Conservation (phyloP, 2,888 invertebrate genomes). For the Endomychus coccineus region DNA sequence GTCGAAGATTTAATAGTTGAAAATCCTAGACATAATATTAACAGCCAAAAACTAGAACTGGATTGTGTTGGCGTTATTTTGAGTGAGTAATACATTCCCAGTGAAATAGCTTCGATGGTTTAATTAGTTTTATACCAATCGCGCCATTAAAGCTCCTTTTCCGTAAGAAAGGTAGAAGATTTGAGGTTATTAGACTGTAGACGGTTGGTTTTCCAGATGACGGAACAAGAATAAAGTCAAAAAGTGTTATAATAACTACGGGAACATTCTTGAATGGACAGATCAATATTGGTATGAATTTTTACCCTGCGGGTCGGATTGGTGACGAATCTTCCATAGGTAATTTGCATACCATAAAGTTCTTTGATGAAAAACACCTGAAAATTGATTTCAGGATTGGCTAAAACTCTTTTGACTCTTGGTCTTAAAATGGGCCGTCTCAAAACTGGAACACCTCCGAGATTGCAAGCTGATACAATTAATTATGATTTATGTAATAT, state of each 20-base stretch:
- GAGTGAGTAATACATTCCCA: no score
- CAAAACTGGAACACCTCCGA: conserved; percentile 83
- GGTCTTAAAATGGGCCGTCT: conserved; percentile 70
- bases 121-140: neutral
- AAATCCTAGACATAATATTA: conserved; percentile 29
- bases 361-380: neutral
- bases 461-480: conserved; percentile 61
- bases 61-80: conserved; percentile 49
- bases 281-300: conserved; percentile 73
- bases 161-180: no score
- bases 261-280: conserved; percentile 82
- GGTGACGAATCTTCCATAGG: conserved; percentile 68
- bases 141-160: no score
- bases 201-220: conserved; percentile 43
- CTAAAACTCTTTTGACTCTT: conserved; percentile 61
- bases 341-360: conserved; percentile 12
- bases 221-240: conserved; percentile 52
- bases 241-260: conserved; percentile 73
- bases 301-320: conserved; percentile 71
- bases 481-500: conserved; percentile 52
- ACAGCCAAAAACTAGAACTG: conserved; percentile 24
- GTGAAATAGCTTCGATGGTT: no score
- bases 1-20: conserved; percentile 72
- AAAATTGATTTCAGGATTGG: conserved; percentile 52
- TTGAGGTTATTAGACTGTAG: no score